Percentiles rank a stretch among this genome's conserved stretches.
Evolutionary conservation across 2,888 invertebrate species (phyloP).

Genomic region (Lomographa bimaculata): DNA sequence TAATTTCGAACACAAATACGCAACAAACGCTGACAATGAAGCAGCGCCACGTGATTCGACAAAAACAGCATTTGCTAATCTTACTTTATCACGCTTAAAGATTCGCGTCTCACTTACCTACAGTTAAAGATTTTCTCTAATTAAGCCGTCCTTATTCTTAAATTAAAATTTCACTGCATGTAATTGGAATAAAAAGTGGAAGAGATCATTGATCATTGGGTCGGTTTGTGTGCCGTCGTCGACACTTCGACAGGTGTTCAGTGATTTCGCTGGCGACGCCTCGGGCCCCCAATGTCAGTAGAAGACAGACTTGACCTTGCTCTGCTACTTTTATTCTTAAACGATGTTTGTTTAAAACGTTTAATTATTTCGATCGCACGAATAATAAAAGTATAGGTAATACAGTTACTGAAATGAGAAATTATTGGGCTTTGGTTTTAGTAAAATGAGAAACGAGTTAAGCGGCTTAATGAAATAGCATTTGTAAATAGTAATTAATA

Average conservation of each 20-base stretch:
- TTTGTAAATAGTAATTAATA: too few relatives aligned
- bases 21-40: too few relatives aligned
- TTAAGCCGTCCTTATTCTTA: constrained; percentile 26
- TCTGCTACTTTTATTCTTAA: constrained; percentile 26
- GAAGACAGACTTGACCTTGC: constrained; percentile 34
- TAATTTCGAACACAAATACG: too few relatives aligned
- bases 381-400: neutral
- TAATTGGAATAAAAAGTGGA: constrained; percentile 42
- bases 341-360: constrained; percentile 15
- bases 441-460: too few relatives aligned
- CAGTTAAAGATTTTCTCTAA: constrained; percentile 23
- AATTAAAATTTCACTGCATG: constrained; percentile 46
- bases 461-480: too few relatives aligned
- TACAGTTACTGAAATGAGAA: neutral
- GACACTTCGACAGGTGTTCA: constrained; percentile 38
- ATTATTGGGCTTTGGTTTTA: too few relatives aligned
- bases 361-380: constrained; percentile 2
- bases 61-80: neutral
- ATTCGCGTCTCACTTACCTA: constrained; percentile 12
- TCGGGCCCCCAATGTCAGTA: constrained; percentile 51
- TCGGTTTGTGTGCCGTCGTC: constrained; percentile 37
- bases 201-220: constrained; percentile 37
- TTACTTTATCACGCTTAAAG: neutral
- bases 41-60: neutral
- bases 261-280: constrained; percentile 44